Base-by-base conservation (phyloP, 2,888 invertebrate species). In the Neocrepidodera transversa region DNA sequence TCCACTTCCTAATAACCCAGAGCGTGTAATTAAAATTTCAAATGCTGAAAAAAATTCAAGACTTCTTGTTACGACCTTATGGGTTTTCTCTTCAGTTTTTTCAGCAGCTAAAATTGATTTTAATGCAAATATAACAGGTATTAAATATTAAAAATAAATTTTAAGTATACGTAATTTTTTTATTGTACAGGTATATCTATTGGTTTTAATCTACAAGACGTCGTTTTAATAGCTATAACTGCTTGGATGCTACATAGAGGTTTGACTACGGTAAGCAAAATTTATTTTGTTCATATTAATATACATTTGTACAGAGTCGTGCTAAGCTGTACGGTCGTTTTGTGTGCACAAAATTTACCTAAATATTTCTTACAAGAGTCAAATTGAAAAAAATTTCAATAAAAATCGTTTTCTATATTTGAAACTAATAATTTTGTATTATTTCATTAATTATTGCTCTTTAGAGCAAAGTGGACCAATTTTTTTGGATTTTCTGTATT, bases 201-300 rank as follows among this genome's bases (percentile, higher is more conserved):
- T 11, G 67, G 71, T 3, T 69, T 76, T 11, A 74, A 70, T 56
- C 64, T 74, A 30, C 71, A 73, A 62, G 75, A 76, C 58, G 73
- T 74, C 1, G 58, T 75, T 40, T 58, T 74, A 17, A 67, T 74
- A 62, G 57, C 69, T 7, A 62, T 75, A 18, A 60, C 72, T 11
- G 71, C 75, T 1, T 73, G 73, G 65, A 65, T 77, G 63, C 55
- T 77, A 8, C 71, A 73, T 35, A 72, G 69, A 58, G 75, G 76
- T 26, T 53, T 77, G 5, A 66, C 67, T 8, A 65, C 64, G n/a
- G 72, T 72, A 67, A 66, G 53, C 38, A 49, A 13, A n/a, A n/a
- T n/a, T n/a, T n/a, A n/a, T n/a, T n/a, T n/a, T n/a, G n/a, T n/a
- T n/a, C n/a, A n/a, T n/a, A n/a, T n/a, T n/a, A n/a, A n/a, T n/a